Base-by-base conservation (phyloP, 2,797 vertebrate genomes). In the Cynopterus sphinx region DNA sequence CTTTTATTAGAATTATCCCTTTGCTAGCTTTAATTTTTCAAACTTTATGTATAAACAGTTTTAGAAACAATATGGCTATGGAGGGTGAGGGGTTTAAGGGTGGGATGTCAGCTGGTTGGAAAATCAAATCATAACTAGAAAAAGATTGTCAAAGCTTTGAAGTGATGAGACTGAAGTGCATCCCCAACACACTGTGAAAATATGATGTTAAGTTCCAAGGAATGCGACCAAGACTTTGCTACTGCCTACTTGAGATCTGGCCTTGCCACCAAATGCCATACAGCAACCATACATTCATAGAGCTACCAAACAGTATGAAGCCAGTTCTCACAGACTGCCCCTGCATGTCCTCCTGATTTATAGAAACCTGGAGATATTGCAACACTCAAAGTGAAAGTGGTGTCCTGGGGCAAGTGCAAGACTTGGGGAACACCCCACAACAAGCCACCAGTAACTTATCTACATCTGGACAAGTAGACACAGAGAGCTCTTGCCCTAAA, bases 231-330 rank as follows among this genome's bases (percentile, higher is more conserved):
- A 78, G 87, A 82, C 90, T 97, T 94, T 96, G 92, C 96, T 97
- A 95, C 94, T 96, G 96, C 78, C 94, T 95, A 94, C 36, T 36
- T 49, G 93, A 96, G 90, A 94, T 82, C 81, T 95, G 90, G 24
- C 61, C 33, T 82, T 94, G 41, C 26, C 46, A 90, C 77, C n/a
- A 86, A 84, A 53, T 78, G 28, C 39, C 77, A 88, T 59, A 61
- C 6, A 13, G 24, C 43, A 70, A 39, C 59, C 22, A 46, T 5
- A 57, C 0, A 57, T 4, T 51, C 59, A 31, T 7, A 41, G 28
- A 81, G 55, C 61, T 90, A 57, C 49, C 53, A 41, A 63, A 49
- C 9, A 10, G 36, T 28, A 22, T 43, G n/a, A 61, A 75, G n/a
- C 41, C 41, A 36, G 15, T 59, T 41, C 28, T 36, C 55, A 67